phyloP scores from a whole-genome alignment of 1,140 invertebrate genomes.

The Thaumatotibia leucotreta region DNA sequence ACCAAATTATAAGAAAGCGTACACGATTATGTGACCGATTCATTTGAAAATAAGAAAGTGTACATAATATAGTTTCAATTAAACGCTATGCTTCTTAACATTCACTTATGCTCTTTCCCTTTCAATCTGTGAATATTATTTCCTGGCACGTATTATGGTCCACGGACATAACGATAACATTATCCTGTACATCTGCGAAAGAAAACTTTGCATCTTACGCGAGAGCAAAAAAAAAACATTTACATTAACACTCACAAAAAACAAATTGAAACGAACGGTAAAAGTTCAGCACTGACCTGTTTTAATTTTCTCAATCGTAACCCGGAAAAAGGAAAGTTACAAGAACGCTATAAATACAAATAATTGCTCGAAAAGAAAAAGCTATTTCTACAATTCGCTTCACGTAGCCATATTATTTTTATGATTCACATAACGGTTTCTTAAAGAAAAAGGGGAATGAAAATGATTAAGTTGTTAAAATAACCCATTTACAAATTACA shows the following conservation, averaged over 20 bases:
- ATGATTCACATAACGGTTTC: no score
- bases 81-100: no score
- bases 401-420: no score
- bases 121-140: no score
- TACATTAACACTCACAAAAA: not conserved
- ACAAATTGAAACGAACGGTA: not conserved
- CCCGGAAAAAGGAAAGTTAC: not conserved
- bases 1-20: no score
- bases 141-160: no score
- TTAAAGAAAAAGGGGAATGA: not conserved
- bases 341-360: not conserved
- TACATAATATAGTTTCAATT: no score
- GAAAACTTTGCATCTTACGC: not conserved
- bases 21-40: no score
- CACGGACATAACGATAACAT: no score
- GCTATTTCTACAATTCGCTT: not conserved
- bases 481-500: not conserved
- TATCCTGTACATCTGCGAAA: no score
- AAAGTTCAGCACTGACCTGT: not conserved
- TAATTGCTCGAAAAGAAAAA: not conserved
- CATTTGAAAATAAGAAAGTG: no score
- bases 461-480: not conserved
- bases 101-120: no score
- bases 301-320: constrained; percentile 11
- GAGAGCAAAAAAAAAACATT: not conserved